Conservation (phyloP, 53 echinoderm and acorn worm genomes). For the Paracentrotus lividus region DNA sequence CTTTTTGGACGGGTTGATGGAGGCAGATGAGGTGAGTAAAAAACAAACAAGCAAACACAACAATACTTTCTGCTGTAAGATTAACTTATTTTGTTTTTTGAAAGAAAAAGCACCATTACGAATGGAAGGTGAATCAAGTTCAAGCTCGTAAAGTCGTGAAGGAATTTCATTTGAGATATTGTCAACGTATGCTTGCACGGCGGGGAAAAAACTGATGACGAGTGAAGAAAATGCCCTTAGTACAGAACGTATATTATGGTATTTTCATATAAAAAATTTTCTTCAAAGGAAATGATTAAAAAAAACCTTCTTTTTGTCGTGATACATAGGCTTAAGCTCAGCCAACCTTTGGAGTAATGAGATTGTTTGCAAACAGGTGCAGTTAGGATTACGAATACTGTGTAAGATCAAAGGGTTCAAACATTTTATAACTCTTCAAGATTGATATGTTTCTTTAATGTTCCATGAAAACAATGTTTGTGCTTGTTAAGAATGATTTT, state of each 20-base stretch:
- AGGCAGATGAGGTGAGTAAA: constrained; percentile 25
- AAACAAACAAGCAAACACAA: not conserved
- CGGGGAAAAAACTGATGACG: constrained; percentile 44
- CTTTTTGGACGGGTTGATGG: constrained; percentile 34
- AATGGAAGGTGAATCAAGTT: not conserved
- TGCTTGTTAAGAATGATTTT: no score
- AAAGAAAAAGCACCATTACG: not conserved
- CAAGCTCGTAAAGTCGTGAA: not conserved
- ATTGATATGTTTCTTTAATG: no score
- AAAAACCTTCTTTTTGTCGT: not conserved
- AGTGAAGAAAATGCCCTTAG: not conserved
- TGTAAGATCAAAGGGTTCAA: no score
- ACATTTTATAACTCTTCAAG: no score
- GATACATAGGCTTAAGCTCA: no score
- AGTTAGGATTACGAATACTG: no score
- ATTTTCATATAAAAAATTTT: not conserved
- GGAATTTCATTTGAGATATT: not conserved
- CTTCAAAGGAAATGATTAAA: not conserved
- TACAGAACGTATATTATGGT: not conserved
- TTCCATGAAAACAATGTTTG: no score
- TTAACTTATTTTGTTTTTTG: not conserved
- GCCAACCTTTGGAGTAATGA: no score
- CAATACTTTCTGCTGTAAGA: no score
- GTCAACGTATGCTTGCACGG: not conserved
- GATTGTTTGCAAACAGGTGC: no score